phyloP scores from a whole-genome alignment of 2,888 invertebrate species.

The Macrophya alboannulata region DNA sequence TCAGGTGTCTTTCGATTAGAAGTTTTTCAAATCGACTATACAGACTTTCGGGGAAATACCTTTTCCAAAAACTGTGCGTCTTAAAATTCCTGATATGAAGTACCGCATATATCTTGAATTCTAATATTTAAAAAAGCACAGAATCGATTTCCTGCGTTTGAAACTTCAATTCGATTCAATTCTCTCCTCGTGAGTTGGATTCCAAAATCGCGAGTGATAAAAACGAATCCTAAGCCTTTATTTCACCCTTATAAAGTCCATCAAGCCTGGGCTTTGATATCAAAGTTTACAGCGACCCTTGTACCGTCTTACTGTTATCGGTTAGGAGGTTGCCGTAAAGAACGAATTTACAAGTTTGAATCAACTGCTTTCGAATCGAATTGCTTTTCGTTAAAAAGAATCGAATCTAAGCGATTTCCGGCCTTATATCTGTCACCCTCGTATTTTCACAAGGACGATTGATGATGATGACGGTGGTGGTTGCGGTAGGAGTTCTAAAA shows the following conservation, averaged over 20 bases:
- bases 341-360: constrained; percentile 29
- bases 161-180: constrained; percentile 38
- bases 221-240: constrained; percentile 11
- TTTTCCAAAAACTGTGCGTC: no score
- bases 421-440: background rate
- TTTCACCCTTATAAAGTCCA: constrained; percentile 34
- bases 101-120: background rate
- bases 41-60: no score
- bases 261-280: background rate
- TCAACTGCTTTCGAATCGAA: background rate
- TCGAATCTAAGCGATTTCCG: background rate
- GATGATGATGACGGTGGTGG: background rate
- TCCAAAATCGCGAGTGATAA: background rate
- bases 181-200: constrained; percentile 21
- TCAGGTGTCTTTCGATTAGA: no score
- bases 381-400: constrained; percentile 4
- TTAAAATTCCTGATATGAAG: no score
- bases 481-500: background rate
- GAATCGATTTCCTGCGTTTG: background rate
- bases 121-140: background rate
- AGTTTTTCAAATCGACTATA: no score
- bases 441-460: background rate
- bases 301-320: constrained; percentile 37
- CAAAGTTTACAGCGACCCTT: constrained; percentile 31
- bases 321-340: background rate